A percentile compares a stretch with the other conserved stretches of the same genome.
phyloP scores from a whole-genome alignment of 2,797 vertebrate species.

The Crenichthys baileyi region DNA sequence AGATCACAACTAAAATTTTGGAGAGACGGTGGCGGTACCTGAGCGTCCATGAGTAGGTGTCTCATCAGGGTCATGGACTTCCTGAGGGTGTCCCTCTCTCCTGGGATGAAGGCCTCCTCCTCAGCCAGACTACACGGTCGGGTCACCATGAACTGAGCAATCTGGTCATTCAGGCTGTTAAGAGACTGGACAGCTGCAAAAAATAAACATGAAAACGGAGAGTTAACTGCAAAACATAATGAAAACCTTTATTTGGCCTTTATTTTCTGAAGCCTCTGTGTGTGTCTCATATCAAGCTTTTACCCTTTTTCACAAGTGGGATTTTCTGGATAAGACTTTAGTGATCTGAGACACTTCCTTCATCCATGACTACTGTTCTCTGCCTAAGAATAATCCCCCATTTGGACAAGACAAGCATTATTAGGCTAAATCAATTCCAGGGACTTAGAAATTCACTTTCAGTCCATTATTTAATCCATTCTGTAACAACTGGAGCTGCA shows the following conservation, averaged over 20 bases:
- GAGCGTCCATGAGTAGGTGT: conserved; percentile 93
- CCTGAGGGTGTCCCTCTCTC: conserved; percentile 88
- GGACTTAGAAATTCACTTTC: conserved; percentile 57
- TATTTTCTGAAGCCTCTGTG: conserved; percentile 1
- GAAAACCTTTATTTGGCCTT: not conserved
- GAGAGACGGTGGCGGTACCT: conserved; percentile 80
- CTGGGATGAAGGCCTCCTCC: conserved; percentile 85
- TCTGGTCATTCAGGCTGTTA: conserved; percentile 94
- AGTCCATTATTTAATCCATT: conserved; percentile 51
- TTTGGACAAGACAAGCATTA: conserved; percentile 63
- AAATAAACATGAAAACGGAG: conserved; percentile 32
- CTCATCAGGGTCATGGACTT: conserved; percentile 94
- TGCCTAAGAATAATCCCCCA: conserved; percentile 69
- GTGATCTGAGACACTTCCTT: conserved; percentile 51
- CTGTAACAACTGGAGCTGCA: conserved; percentile 23
- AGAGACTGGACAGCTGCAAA: conserved; percentile 89
- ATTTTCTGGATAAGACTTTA: conserved; percentile 43
- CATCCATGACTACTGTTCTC: conserved; percentile 52
- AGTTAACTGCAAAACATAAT: not conserved
- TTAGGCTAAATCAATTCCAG: conserved; percentile 73
- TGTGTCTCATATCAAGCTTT: conserved; percentile 4
- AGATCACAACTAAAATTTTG: conserved; percentile 1
- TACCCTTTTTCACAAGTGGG: conserved; percentile 17
- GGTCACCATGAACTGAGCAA: conserved; percentile 91
- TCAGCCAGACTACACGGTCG: conserved; percentile 86